Evolutionary conservation across 2,113 vertebrate genomes (phyloP).

Genomic region (Callocephalon fimbriatum): DNA sequence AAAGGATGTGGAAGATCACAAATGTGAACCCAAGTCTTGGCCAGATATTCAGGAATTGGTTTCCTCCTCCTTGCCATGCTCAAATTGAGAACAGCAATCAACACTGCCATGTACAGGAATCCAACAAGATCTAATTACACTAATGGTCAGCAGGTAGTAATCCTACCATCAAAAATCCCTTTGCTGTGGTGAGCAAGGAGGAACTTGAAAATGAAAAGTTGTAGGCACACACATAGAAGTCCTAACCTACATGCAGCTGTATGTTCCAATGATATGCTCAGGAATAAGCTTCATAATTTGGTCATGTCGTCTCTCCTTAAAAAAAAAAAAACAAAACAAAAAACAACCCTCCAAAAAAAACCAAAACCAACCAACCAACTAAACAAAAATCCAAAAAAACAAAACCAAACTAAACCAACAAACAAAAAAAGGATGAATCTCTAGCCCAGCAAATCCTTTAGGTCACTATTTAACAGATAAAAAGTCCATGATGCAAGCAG

Average conservation of each 20-base stretch:
- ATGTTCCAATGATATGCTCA: not conserved
- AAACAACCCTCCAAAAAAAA: not conserved
- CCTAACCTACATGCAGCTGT: fast-evolving
- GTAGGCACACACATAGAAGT: not conserved
- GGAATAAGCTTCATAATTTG: not conserved
- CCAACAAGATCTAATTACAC: not conserved
- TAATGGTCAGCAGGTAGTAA: not conserved
- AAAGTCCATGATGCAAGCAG: not conserved
- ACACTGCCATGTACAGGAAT: fast-evolving
- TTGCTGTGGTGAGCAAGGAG: not conserved
- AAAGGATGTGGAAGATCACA: not conserved
- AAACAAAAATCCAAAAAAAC: not conserved
- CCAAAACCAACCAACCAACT: no score
- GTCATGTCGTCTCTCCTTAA: not conserved
- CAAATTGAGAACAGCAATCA: not conserved
- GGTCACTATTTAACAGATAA: not conserved
- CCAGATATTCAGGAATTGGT: not conserved
- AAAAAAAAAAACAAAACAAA: not conserved
- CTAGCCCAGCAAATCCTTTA: not conserved
- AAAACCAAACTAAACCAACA: not conserved
- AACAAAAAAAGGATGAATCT: not conserved
- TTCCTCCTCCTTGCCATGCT: not conserved
- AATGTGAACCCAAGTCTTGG: not conserved
- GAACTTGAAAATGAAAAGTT: not conserved
- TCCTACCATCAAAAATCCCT: not conserved